Conservation (phyloP, 2,797 vertebrate genomes). For the Sebastes iracundus region DNA sequence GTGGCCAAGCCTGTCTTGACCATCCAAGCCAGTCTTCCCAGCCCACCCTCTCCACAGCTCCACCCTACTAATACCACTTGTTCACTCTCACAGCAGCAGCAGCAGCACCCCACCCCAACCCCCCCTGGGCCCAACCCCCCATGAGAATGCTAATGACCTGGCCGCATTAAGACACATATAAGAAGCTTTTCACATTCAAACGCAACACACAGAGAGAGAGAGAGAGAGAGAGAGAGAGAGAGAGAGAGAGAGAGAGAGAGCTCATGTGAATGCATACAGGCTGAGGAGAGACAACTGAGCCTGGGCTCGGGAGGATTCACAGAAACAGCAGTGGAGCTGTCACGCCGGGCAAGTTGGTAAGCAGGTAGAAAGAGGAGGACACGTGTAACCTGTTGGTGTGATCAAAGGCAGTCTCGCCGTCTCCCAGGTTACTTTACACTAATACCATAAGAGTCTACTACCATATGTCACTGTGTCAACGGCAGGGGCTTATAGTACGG, state of each 20-base stretch:
- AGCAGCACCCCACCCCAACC: conserved; percentile 1
- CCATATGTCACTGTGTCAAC: conserved; percentile 59
- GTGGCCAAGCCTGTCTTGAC: conserved; percentile 32
- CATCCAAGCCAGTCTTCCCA: not conserved
- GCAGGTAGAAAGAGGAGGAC: conserved; percentile 18
- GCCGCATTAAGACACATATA: conserved; percentile 69
- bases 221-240: not conserved
- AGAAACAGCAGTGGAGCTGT: not conserved
- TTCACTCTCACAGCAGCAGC: conserved; percentile 45
- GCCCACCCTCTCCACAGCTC: conserved; percentile 52
- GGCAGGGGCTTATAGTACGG: not conserved
- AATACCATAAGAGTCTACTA: conserved; percentile 50
- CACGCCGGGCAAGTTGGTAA: not conserved
- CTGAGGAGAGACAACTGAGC: conserved; percentile 8
- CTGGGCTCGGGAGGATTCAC: not conserved
- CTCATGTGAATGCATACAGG: conserved; percentile 19
- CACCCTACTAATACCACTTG: conserved; percentile 58
- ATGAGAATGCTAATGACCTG: conserved; percentile 80
- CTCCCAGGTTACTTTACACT: conserved; percentile 46
- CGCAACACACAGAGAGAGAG: conserved; percentile 34
- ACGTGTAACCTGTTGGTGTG: conserved; percentile 21
- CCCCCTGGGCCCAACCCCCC: conserved; percentile 43
- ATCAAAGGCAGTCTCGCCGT: conserved; percentile 32
- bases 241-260: not conserved
- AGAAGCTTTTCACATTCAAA: conserved; percentile 87